phyloP scores from a whole-genome alignment of 2,797 vertebrate genomes.

The Sitta carolinensis region DNA sequence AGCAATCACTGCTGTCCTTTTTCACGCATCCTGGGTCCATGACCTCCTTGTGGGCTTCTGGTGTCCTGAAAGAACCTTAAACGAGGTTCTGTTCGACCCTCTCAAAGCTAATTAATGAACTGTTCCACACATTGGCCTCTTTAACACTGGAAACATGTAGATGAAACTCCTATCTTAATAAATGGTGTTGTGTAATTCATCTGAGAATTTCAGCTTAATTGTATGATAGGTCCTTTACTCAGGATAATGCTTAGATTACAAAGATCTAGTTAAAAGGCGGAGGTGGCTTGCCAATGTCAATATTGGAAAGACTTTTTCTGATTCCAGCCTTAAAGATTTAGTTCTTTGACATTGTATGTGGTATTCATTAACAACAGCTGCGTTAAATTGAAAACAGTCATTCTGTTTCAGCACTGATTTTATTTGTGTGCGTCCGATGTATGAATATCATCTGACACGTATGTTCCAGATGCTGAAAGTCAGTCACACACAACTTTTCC shows the following conservation, averaged over 20 bases:
- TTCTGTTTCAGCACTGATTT: not conserved
- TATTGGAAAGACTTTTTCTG: not conserved
- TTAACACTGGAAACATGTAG: fast-evolving
- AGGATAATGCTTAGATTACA: not conserved
- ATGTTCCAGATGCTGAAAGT: not conserved
- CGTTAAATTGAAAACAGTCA: fast-evolving
- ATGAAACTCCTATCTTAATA: fast-evolving
- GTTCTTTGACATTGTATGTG: not conserved
- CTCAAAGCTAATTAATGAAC: not conserved
- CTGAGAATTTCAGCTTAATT: not conserved
- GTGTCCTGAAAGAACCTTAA: too few species aligned
- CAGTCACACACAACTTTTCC: not conserved
- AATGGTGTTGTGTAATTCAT: not conserved
- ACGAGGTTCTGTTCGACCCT: not conserved
- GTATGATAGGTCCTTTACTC: not conserved
- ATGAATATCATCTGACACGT: not conserved
- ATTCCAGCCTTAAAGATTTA: not conserved
- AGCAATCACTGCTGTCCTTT: fast-evolving
- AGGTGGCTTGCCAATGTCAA: fast-evolving
- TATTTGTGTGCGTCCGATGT: fast-evolving
- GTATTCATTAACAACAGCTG: not conserved
- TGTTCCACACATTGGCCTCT: fast-evolving
- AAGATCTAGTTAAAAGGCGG: not conserved
- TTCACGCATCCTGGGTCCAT: fast-evolving
- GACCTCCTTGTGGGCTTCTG: not conserved